Percentiles rank a stretch among this genome's conserved stretches.
Evolutionary conservation across 2,797 vertebrate genomes (phyloP).

Genomic region (Chromobotia macracanthus): DNA sequence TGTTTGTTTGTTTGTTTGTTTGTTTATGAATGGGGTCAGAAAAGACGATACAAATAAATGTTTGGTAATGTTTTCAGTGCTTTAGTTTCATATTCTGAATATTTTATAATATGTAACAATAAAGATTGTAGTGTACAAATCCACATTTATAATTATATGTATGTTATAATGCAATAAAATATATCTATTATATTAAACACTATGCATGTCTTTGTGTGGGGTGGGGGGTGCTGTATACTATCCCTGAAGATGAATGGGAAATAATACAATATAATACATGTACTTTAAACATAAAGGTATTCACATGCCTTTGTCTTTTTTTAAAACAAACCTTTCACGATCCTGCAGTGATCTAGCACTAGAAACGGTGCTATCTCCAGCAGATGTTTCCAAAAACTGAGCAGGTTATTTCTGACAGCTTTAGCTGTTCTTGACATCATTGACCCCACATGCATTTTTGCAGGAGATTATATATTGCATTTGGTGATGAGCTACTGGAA

Average conservation of each 20-base stretch:
- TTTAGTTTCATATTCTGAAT: conserved; percentile 82
- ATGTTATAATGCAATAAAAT: conserved; percentile 87
- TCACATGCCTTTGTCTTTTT: no score
- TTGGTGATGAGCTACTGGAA: no score
- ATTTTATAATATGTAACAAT: conserved; percentile 87
- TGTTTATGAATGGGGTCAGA: conserved; percentile 73
- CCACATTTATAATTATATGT: conserved; percentile 85
- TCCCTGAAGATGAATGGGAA: neutral
- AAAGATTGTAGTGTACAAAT: conserved; percentile 89
- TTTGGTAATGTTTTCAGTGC: conserved; percentile 85
- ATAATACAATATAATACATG: neutral
- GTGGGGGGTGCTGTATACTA: neutral
- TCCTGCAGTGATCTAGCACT: no score
- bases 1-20: conserved; percentile 50
- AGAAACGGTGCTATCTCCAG: no score
- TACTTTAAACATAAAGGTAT: no score
- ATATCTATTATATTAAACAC: conserved; percentile 67
- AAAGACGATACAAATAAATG: conserved; percentile 71
- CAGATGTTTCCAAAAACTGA: no score
- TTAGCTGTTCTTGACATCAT: no score
- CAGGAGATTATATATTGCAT: no score
- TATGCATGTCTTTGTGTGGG: neutral
- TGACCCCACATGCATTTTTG: no score
- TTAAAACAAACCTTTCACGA: no score
- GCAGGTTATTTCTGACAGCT: no score